Conservation (phyloP, 2,888 invertebrate species). For the Drosophila picticornis region DNA sequence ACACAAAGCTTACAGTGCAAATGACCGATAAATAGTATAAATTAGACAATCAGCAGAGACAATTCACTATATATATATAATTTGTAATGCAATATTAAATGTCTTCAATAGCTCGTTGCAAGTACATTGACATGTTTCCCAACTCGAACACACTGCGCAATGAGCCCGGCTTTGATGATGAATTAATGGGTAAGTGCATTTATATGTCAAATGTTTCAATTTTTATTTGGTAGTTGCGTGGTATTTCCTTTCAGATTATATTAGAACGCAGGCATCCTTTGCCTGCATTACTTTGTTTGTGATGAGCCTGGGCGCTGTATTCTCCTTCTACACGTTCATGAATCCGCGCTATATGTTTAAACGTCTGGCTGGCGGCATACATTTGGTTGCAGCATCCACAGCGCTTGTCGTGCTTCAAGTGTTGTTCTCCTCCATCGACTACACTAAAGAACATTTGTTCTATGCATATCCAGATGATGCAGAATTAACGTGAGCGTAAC, state of each 20-base stretch:
- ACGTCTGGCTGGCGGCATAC: slow-evolving; percentile 92
- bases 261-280: slow-evolving; percentile 93
- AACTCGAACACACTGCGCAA: slow-evolving; percentile 86
- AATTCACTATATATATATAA: neutral
- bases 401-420: slow-evolving; percentile 94
- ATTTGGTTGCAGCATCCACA: slow-evolving; percentile 93
- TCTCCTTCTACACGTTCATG: slow-evolving; percentile 93
- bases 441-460: slow-evolving; percentile 88
- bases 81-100: neutral
- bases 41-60: neutral
- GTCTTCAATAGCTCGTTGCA: slow-evolving; percentile 86
- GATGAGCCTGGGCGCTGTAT: slow-evolving; percentile 92
- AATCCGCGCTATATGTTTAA: slow-evolving; percentile 96
- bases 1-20: neutral
- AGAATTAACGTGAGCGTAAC: slow-evolving; percentile 86
- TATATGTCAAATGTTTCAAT: neutral
- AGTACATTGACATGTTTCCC: slow-evolving; percentile 88
- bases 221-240: slow-evolving; percentile 61
- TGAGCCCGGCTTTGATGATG: slow-evolving; percentile 86
- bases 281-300: slow-evolving; percentile 92
- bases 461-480: slow-evolving; percentile 89
- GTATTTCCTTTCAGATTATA: slow-evolving; percentile 88
- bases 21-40: neutral
- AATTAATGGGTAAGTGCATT: slow-evolving; percentile 86
- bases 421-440: slow-evolving; percentile 90